phyloP scores from a whole-genome alignment of 2,113 vertebrate genomes.

The Heptranchias perlo region DNA sequence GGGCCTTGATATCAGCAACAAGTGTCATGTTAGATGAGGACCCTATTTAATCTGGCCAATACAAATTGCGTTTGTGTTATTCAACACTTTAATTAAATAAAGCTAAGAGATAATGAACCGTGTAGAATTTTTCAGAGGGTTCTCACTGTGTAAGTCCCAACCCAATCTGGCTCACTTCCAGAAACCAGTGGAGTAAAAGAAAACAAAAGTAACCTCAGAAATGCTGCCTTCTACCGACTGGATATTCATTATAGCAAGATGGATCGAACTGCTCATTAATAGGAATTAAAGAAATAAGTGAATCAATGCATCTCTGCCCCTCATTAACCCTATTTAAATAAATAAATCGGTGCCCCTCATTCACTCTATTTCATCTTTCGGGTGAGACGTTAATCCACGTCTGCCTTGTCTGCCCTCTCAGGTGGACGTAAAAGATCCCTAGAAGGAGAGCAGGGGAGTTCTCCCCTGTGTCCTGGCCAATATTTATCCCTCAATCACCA shows the following conservation, averaged over 20 bases:
- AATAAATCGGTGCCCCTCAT: no score
- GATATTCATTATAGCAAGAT: neutral
- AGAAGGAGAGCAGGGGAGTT: no score
- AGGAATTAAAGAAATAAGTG: neutral
- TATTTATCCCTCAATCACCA: no score
- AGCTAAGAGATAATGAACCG: neutral
- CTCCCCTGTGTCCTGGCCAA: no score
- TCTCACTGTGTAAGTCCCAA: neutral
- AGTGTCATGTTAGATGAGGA: neutral
- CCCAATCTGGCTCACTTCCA: neutral
- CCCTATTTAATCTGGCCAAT: neutral
- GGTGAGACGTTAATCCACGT: no score
- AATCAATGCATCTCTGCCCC: no score
- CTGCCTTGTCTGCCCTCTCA: no score
- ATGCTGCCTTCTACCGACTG: neutral
- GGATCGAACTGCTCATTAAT: neutral
- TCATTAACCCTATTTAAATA: no score
- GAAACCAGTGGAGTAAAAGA: neutral
- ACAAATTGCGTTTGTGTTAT: neutral
- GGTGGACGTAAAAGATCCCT: no score
- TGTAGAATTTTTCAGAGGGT: neutral
- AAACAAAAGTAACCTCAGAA: neutral
- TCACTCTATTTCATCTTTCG: no score
- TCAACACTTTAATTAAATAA: neutral
- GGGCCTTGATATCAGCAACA: neutral